These are phyloP conservation scores for Actinemys pallida DNA, from an alignment of 2,113 vertebrate species.

Conservation along the genomic window DNA sequence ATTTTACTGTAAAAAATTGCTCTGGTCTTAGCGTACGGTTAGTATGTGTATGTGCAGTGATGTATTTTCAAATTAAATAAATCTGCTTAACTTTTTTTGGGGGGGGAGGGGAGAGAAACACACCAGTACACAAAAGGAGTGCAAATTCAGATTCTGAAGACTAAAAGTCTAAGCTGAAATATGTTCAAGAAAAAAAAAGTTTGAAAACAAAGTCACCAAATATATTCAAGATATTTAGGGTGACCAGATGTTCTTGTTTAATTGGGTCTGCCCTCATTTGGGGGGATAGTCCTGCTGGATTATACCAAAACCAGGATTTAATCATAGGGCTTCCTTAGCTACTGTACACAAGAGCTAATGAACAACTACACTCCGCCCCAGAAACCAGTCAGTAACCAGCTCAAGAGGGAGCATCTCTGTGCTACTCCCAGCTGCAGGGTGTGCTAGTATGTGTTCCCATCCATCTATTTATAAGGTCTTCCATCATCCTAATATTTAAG, in stretches of 20 bases:
- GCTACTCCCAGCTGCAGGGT: rapidly evolving
- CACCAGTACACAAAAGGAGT: background rate
- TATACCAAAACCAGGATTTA: background rate
- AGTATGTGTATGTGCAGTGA: background rate
- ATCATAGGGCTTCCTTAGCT: background rate
- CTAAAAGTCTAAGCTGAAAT: background rate
- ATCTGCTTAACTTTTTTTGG: background rate
- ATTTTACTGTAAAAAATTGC: background rate
- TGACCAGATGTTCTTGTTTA: background rate
- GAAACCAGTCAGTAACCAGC: background rate
- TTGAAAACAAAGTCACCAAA: background rate
- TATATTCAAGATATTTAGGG: background rate
- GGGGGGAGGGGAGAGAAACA: background rate
- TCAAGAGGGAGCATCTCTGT: background rate
- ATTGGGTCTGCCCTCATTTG: background rate
- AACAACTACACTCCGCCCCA: background rate
- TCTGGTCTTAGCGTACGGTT: background rate
- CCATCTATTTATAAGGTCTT: background rate
- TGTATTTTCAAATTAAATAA: background rate
- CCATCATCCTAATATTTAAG: background rate
- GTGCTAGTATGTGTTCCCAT: background rate
- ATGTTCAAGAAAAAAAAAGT: background rate
- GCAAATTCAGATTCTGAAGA: background rate
- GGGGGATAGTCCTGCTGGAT: background rate
- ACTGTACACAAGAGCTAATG: background rate